A percentile compares a stretch with the other conserved stretches of the same genome.
Conservation (phyloP, 2,797 vertebrate genomes). For the Takifugu ocellatus region DNA sequence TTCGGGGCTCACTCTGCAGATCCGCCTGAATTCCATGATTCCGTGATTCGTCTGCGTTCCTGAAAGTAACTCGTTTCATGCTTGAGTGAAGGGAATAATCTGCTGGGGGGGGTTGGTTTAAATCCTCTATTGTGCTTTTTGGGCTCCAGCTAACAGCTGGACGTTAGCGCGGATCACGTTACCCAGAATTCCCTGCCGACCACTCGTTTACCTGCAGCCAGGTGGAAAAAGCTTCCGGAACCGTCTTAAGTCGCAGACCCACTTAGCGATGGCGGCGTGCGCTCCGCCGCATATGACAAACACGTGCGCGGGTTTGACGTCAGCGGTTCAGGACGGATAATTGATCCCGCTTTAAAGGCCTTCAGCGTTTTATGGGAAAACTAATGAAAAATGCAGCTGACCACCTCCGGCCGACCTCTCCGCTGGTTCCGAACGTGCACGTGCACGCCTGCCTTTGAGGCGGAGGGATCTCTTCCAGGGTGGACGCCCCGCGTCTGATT, state of each 20-base stretch:
- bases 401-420: constrained; percentile 5
- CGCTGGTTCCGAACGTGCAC: background rate
- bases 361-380: too few relatives aligned
- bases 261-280: too few relatives aligned
- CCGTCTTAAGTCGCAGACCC: too few relatives aligned
- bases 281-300: too few relatives aligned
- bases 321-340: too few relatives aligned
- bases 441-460: too few relatives aligned
- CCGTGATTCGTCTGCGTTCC: too few relatives aligned
- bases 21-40: too few relatives aligned
- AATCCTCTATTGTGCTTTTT: constrained; percentile 5
- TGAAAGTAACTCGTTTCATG: constrained; percentile 7
- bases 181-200: background rate
- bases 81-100: constrained; percentile 1
- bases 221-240: background rate
- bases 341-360: background rate
- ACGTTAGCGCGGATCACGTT: background rate
- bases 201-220: background rate
- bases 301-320: too few relatives aligned
- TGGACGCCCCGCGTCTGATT: too few relatives aligned
- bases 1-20: too few relatives aligned
- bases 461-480: too few relatives aligned
- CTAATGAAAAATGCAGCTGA: background rate
- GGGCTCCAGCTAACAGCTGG: background rate
- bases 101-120: background rate